Evolutionary conservation across 35 echinoderm and acorn worm species (phyloP).

Genomic region (Holothuria glaberrima): DNA sequence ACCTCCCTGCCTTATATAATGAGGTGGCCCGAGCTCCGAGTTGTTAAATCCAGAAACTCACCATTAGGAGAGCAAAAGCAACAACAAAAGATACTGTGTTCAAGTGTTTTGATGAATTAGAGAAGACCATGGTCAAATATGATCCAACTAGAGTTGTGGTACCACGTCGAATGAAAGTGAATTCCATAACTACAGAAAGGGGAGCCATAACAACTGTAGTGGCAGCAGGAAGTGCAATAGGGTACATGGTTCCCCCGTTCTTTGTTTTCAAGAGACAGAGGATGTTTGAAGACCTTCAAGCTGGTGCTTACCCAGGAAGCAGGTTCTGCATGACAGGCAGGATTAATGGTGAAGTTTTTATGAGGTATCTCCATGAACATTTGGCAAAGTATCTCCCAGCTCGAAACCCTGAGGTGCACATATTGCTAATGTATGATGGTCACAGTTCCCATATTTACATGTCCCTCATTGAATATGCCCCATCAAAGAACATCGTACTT

Average conservation of each 20-base stretch:
- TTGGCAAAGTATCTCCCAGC: conserved; percentile 20
- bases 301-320: neutral
- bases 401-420: neutral
- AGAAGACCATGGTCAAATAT: conserved; percentile 29
- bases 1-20: too few species aligned
- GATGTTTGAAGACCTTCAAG: too few species aligned
- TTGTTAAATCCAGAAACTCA: neutral
- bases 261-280: too few species aligned
- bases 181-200: too few species aligned
- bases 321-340: conserved; percentile 7
- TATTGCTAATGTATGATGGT: neutral
- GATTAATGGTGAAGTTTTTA: conserved; percentile 45
- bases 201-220: too few species aligned
- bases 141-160: too few species aligned
- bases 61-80: too few species aligned
- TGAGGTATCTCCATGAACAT: neutral
- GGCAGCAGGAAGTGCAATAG: too few species aligned
- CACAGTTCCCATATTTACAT: neutral
- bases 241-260: too few species aligned
- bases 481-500: neutral
- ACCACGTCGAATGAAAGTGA: too few species aligned
- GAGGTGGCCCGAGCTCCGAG: neutral
- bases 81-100: too few species aligned
- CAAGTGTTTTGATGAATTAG: too few species aligned
- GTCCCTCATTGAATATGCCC: conserved; percentile 11